phyloP scores from a whole-genome alignment of 2,888 invertebrate genomes.

The Ecdyonurus torrentis region DNA sequence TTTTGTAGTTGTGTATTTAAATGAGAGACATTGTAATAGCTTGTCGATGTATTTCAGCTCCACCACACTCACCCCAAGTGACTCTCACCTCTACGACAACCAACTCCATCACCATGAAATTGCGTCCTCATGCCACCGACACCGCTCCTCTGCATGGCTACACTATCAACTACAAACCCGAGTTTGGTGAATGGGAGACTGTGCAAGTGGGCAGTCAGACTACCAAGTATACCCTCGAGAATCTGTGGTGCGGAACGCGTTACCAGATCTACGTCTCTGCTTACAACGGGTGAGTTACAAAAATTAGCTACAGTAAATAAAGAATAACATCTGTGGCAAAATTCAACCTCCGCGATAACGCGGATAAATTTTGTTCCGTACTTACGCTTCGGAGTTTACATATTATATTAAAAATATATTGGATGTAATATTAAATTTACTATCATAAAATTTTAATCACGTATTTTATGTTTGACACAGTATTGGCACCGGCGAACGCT shows the following conservation, averaged over 20 bases:
- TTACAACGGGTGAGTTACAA: constrained; percentile 75
- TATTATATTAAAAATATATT: too few species aligned
- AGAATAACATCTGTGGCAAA: background rate
- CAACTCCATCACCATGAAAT: constrained; percentile 52
- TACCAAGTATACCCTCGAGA: constrained; percentile 69
- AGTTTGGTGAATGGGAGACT: constrained; percentile 88
- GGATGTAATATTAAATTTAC: too few species aligned
- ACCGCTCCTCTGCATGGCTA: constrained; percentile 83
- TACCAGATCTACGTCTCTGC: constrained; percentile 89
- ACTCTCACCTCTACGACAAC: constrained; percentile 56
- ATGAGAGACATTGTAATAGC: background rate
- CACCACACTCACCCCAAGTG: constrained; percentile 61
- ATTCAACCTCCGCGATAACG: too few species aligned
- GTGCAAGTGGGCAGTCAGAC: constrained; percentile 41
- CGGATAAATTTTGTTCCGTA: too few species aligned
- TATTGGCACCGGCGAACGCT: constrained; percentile 82
- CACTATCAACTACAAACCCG: constrained; percentile 82
- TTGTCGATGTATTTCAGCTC: constrained; percentile 34
- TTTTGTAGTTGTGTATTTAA: background rate
- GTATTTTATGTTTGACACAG: constrained; percentile 32
- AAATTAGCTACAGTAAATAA: too few species aligned
- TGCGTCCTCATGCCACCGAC: constrained; percentile 57
- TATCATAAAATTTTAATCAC: background rate
- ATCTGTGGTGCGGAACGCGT: constrained; percentile 78
- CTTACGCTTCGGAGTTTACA: too few species aligned